Percentiles rank a stretch among this genome's conserved stretches.
Conservation (phyloP, 2,113 vertebrate species). For the Ginglymostoma cirratum region DNA sequence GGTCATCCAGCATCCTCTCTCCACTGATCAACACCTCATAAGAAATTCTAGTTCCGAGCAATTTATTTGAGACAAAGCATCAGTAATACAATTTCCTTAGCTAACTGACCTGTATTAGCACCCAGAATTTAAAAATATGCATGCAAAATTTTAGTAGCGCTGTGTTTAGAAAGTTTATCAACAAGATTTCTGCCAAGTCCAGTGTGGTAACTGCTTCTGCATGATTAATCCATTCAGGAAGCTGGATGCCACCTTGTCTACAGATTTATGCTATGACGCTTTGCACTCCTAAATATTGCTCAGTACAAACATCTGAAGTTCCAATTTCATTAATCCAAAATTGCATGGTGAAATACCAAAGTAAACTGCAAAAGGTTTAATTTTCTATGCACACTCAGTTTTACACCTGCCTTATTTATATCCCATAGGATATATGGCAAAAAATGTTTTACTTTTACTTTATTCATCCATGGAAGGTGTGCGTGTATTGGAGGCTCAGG, state of each 20-base stretch:
- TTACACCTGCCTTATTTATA: neutral
- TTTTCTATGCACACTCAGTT: neutral
- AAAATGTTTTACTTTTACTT: slow-evolving; percentile 44
- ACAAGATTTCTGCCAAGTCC: neutral
- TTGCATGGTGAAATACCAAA: neutral
- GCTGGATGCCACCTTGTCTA: neutral
- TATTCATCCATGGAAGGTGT: no score
- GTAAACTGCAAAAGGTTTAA: neutral
- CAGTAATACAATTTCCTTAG: neutral
- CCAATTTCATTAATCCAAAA: neutral
- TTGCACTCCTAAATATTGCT: neutral
- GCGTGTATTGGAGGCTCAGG: no score
- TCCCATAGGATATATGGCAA: neutral
- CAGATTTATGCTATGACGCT: neutral
- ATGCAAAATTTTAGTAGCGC: neutral
- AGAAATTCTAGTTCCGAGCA: neutral
- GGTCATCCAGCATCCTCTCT: neutral
- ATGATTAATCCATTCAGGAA: neutral
- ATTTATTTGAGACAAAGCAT: neutral
- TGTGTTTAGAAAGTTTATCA: neutral
- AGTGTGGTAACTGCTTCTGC: neutral
- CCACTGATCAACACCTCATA: neutral
- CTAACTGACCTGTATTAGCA: neutral
- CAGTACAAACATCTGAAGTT: neutral
- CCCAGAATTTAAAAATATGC: no score